Conservation (phyloP, 2,113 vertebrate species). For the Natator depressus region DNA sequence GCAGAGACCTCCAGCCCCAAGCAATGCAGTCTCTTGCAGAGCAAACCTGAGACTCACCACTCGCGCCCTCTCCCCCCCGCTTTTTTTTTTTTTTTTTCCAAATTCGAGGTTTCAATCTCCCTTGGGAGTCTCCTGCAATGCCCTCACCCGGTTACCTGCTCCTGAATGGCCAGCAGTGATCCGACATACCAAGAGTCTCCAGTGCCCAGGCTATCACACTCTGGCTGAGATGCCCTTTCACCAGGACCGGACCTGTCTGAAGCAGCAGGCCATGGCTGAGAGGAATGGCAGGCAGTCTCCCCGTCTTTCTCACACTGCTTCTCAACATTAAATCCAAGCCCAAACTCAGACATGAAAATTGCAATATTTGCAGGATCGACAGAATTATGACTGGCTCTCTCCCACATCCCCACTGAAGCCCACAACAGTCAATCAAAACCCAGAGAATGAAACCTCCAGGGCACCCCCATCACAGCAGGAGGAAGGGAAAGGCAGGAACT, state of each 20-base stretch:
- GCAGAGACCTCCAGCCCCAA: not conserved
- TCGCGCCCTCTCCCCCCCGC: not conserved
- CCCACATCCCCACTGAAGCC: not conserved
- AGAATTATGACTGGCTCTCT: not conserved
- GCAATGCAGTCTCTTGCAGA: not conserved
- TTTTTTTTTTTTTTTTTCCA: not conserved
- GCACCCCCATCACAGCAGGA: not conserved
- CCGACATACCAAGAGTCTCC: slow-evolving; percentile 29
- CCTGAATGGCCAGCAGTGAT: not conserved
- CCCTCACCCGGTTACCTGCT: slow-evolving; percentile 45
- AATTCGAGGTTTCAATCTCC: not conserved
- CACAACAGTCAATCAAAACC: not conserved
- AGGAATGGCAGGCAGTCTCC: not conserved
- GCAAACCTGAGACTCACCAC: not conserved
- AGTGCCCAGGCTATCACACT: not conserved
- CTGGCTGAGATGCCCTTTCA: slow-evolving; percentile 15
- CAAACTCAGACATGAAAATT: not conserved
- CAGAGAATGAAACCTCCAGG: not conserved
- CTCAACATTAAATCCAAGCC: not conserved
- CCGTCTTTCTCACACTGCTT: not conserved
- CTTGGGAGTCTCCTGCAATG: not conserved
- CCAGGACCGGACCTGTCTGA: slow-evolving; percentile 48
- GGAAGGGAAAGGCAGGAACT: not conserved
- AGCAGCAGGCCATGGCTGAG: slow-evolving; percentile 60
- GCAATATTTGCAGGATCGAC: not conserved